Evolutionary conservation across 2,888 invertebrate genomes (phyloP).

Genomic region (Nomada fabriciana): DNA sequence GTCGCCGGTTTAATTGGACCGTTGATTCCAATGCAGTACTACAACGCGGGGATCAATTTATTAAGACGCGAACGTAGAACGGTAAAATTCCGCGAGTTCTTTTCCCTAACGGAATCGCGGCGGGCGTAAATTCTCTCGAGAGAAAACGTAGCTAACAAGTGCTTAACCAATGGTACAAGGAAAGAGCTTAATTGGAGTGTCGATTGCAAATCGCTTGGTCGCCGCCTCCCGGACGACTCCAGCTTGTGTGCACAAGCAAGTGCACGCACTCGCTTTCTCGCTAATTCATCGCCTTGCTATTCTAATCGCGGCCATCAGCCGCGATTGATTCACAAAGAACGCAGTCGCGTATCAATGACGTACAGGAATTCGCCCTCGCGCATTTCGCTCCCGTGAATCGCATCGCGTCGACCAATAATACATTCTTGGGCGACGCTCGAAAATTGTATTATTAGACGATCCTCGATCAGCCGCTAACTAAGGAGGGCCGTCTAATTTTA

Average conservation of each 20-base stretch:
- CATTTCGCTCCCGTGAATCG: background rate
- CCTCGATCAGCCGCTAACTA: conserved; percentile 4
- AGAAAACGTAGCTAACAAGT: background rate
- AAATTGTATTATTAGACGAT: conserved; percentile 8
- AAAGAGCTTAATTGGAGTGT: conserved; percentile 11
- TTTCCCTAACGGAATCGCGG: conserved; percentile 8
- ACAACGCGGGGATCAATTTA: background rate
- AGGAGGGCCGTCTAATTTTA: conserved; percentile 3
- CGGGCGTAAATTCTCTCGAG: background rate
- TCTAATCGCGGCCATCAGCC: conserved; percentile 27
- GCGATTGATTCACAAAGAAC: conserved; percentile 49
- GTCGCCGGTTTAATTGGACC: conserved; percentile 24
- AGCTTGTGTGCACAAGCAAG: background rate
- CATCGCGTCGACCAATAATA: background rate
- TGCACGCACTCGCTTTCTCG: conserved; percentile 4
- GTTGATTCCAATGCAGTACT: conserved; percentile 33
- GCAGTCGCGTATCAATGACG: conserved; percentile 31
- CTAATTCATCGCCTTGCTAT: conserved; percentile 40
- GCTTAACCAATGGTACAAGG: background rate
- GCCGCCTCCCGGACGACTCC: conserved; percentile 7
- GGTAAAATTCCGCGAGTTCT: conserved; percentile 2
- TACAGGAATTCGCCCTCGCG: conserved; percentile 8
- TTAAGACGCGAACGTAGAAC: conserved; percentile 5
- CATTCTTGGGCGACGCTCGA: background rate
- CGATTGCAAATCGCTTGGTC: conserved; percentile 4